Evolutionary conservation across 2,888 invertebrate genomes (phyloP), one percentile per base, ranked within the genome.

Genomic region (Machimus rusticus): DNA sequence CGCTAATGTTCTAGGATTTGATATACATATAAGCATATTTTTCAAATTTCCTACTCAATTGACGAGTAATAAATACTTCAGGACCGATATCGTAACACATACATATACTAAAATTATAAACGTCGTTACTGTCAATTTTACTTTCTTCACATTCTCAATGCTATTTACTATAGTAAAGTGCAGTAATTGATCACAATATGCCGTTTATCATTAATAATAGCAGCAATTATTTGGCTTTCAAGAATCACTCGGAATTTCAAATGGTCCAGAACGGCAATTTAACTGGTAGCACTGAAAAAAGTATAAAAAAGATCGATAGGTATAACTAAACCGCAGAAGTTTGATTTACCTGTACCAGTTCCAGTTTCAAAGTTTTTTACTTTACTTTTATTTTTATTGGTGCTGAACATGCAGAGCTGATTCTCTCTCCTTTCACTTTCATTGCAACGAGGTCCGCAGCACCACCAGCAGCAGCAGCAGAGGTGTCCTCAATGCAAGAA

Each of bases 351-450:
- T 86, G 82, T 86, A 86, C 88, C 81, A 88, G 86, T 37, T 86
- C 31, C 66, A 82, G 55, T 74, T 86, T 74, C 55, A 57, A 81
- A 39, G 43, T 37, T 51, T 79, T 76, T 88, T 46, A 14, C 43
- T 46, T 86, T 66, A 37, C 43, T 34, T 78, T 39, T 31, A 77
- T 43, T 43, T 81, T 46, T 28, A 39, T 66, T 34, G 16, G 39
- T n/a, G 37, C 51, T 37, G 79, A 43, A 46, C 43, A 74, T 34
- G 55, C 86, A 37, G 85, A 19, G 23, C 66, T 14, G 84, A 74
- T 88, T 88, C 88, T 88, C 87, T 88, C 88, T 82, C 88, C 88
- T 88, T 88, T 88, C 88, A 88, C 88, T 88, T 88, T 88, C 87
- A 76, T 87, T 88, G 84, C 34, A 85, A 51, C 57, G 86, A 82